phyloP scores from a whole-genome alignment of 2,888 invertebrate species.

The Ceraclea dissimilis region DNA sequence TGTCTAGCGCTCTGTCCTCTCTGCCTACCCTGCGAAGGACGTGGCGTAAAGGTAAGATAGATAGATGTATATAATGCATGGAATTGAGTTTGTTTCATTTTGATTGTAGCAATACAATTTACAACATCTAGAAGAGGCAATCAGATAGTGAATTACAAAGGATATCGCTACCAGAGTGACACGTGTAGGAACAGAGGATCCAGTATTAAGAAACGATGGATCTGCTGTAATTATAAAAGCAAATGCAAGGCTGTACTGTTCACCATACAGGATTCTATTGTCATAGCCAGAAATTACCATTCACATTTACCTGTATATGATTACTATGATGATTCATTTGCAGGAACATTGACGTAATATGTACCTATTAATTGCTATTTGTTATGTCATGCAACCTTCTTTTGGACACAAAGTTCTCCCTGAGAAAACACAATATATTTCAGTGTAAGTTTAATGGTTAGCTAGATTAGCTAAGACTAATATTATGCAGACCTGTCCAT shows the following conservation, averaged over 20 bases:
- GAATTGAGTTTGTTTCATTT: too few species aligned
- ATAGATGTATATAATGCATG: too few species aligned
- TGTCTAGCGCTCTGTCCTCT: too few species aligned
- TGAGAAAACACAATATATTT: too few species aligned
- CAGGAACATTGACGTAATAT: too few species aligned
- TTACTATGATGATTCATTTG: too few species aligned
- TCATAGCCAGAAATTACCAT: neutral
- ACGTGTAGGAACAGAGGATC: neutral
- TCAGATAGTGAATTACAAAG: neutral
- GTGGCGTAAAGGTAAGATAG: too few species aligned
- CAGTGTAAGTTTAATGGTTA: too few species aligned
- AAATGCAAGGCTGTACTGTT: constrained; percentile 12
- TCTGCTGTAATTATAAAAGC: constrained; percentile 3
- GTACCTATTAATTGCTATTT: neutral
- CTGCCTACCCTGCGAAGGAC: too few species aligned
- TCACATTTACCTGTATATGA: neutral
- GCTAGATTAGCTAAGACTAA: too few species aligned
- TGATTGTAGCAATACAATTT: neutral
- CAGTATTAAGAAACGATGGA: constrained; percentile 5
- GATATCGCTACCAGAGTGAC: neutral
- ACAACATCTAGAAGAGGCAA: neutral
- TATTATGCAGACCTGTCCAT: too few species aligned
- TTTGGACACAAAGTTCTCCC: too few species aligned
- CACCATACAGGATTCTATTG: constrained; percentile 4
- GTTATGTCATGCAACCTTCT: neutral